A percentile compares a stretch with the other conserved stretches of the same genome.
Conservation (phyloP, 53 echinoderm and acorn worm species). For the Astropecten irregularis region DNA sequence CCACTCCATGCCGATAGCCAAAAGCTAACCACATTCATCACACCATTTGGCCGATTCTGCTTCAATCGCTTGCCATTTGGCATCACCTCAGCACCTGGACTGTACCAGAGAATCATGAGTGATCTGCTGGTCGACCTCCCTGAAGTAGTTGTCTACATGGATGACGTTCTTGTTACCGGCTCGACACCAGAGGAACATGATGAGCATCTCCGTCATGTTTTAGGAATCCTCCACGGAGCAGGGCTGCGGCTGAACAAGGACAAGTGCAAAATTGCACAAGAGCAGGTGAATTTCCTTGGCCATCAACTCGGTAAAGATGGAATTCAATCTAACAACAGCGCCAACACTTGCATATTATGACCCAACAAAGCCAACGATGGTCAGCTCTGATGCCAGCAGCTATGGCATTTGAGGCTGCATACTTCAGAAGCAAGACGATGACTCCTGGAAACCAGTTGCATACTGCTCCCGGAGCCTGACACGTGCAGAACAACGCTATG, state of each 20-base stretch:
- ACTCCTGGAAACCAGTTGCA: slow-evolving; percentile 5
- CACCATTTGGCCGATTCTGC: slow-evolving; percentile 24
- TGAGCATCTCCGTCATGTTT: slow-evolving; percentile 11
- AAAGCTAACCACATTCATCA: slow-evolving; percentile 4
- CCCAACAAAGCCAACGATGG: slow-evolving; percentile 10
- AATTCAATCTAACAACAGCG: not conserved
- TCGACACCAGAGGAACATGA: slow-evolving; percentile 30
- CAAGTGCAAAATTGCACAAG: slow-evolving; percentile 24
- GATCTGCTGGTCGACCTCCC: slow-evolving; percentile 21
- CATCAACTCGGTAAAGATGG: not conserved
- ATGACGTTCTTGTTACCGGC: slow-evolving; percentile 50
- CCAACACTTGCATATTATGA: slow-evolving; percentile 28
- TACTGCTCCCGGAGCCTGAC: not conserved
- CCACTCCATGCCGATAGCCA: slow-evolving; percentile 23
- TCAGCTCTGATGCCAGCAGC: slow-evolving; percentile 35
- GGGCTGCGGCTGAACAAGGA: slow-evolving; percentile 27
- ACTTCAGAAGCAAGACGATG: not conserved
- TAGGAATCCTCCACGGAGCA: slow-evolving; percentile 1
- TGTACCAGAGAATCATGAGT: slow-evolving; percentile 33
- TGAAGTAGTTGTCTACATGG: slow-evolving; percentile 43
- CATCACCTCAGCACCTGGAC: slow-evolving; percentile 21
- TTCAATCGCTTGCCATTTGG: slow-evolving; percentile 21
- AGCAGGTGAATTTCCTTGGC: not conserved
- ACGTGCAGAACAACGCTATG: not conserved
- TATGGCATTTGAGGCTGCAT: slow-evolving; percentile 26